A percentile compares a stretch with the other conserved stretches of the same genome.
Evolutionary conservation across 2,113 vertebrate species (phyloP).

Genomic region (Deroptyus accipitrinus): DNA sequence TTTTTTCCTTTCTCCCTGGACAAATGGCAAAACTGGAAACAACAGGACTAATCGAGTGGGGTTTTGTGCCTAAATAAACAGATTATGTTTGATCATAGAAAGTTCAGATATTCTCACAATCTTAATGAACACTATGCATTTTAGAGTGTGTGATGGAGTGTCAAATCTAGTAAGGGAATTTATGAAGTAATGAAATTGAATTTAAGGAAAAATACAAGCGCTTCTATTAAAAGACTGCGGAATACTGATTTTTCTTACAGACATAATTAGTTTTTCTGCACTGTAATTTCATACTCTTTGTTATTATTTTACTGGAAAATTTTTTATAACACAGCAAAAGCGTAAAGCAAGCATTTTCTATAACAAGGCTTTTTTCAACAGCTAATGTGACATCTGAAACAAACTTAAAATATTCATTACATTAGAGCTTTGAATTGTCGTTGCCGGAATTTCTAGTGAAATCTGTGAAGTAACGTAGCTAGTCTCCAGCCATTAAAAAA

Average conservation of each 20-base stretch:
- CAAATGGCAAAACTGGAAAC: not conserved
- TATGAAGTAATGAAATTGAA: not conserved
- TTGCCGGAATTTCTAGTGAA: not conserved
- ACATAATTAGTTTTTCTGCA: not conserved
- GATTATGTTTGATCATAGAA: not conserved
- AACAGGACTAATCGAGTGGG: not conserved
- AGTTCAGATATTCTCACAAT: not conserved
- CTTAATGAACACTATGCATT: not conserved
- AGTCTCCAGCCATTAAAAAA: not conserved
- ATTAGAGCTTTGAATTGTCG: not conserved
- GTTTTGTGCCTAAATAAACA: not conserved
- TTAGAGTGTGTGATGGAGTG: not conserved
- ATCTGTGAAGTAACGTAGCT: not conserved
- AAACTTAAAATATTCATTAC: not conserved
- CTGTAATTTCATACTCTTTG: not conserved
- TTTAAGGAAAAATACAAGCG: not conserved
- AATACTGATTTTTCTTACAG: not conserved
- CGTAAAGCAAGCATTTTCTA: not conserved
- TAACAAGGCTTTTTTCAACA: not conserved
- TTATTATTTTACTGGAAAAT: not conserved
- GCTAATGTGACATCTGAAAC: not conserved
- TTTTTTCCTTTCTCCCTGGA: not conserved
- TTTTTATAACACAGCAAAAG: not conserved
- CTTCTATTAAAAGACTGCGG: not conserved
- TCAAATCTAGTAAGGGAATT: not conserved